phyloP scores from a whole-genome alignment of 2,888 invertebrate species.

The Luffia ferchaultella region DNA sequence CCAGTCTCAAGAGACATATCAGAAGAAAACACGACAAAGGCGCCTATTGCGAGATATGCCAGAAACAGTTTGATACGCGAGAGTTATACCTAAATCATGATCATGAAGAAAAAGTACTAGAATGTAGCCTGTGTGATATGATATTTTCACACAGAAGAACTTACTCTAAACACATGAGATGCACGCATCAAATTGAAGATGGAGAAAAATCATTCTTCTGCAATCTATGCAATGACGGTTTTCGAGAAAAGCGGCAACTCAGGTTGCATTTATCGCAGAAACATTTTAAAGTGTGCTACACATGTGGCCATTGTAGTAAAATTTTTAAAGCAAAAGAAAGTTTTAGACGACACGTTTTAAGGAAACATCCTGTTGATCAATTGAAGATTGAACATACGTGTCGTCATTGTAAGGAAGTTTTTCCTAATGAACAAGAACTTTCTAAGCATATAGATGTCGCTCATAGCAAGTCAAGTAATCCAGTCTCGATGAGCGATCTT shows the following conservation, averaged over 20 bases:
- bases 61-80: slow-evolving; percentile 40
- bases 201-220: slow-evolving; percentile 42
- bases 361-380: slow-evolving; percentile 33
- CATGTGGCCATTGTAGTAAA: slow-evolving; percentile 41
- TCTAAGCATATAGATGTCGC: slow-evolving; percentile 38
- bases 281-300: slow-evolving; percentile 47
- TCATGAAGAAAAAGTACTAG: slow-evolving; percentile 31
- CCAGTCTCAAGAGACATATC: slow-evolving; percentile 49
- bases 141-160: slow-evolving; percentile 47
- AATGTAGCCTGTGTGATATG: slow-evolving; percentile 44
- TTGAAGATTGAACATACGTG: slow-evolving; percentile 30
- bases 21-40: slow-evolving; percentile 46
- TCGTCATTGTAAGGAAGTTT: slow-evolving; percentile 37
- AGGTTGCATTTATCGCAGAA: slow-evolving; percentile 46
- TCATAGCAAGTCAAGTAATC: slow-evolving; percentile 28
- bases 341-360: slow-evolving; percentile 39
- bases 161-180: slow-evolving; percentile 43
- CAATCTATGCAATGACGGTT: slow-evolving; percentile 43
- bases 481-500: too few relatives aligned
- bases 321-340: slow-evolving; percentile 48
- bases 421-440: slow-evolving; percentile 43
- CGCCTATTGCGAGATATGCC: slow-evolving; percentile 41
- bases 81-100: slow-evolving; percentile 43
- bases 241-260: slow-evolving; percentile 40
- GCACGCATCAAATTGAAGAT: slow-evolving; percentile 45